Evolutionary conservation across 1,140 invertebrate genomes (phyloP).

Genomic region (Trachymyrmex cornetzi): DNA sequence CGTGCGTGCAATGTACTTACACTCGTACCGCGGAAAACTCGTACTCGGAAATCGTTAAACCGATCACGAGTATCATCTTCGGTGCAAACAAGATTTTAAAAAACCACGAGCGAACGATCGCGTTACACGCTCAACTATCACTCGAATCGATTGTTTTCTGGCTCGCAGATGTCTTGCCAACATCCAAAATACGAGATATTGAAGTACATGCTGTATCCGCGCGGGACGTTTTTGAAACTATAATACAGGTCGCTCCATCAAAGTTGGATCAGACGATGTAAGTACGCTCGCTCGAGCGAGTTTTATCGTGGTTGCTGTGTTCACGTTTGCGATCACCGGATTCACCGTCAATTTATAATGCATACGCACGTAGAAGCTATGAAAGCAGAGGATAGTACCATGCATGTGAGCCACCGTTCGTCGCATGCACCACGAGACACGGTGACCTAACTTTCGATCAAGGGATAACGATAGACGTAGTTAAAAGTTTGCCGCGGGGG

Average conservation of each 20-base stretch:
- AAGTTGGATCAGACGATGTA: slow-evolving; percentile 21
- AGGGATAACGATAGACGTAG: slow-evolving; percentile 26
- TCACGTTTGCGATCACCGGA: slow-evolving; percentile 11
- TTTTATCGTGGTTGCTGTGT: slow-evolving; percentile 24
- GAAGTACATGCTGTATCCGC: neutral
- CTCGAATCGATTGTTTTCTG: slow-evolving; percentile 9
- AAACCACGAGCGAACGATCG: slow-evolving; percentile 32
- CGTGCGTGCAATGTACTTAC: neutral
- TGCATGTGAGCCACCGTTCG: slow-evolving; percentile 33
- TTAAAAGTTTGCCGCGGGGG: slow-evolving; percentile 51
- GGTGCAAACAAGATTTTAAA: slow-evolving; percentile 55
- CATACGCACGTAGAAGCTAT: slow-evolving; percentile 48
- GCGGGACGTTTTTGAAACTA: neutral
- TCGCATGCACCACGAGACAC: neutral
- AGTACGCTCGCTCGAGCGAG: neutral
- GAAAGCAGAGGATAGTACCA: slow-evolving; percentile 50
- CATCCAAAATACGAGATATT: neutral
- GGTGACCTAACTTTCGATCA: slow-evolving; percentile 17
- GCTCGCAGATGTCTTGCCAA: neutral
- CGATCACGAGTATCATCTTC: neutral
- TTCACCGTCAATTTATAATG: slow-evolving; percentile 61
- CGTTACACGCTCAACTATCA: neutral
- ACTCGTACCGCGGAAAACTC: neutral
- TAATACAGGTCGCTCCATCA: slow-evolving; percentile 31
- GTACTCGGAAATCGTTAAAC: neutral